These are phyloP conservation scores for Phrynosoma blainvillii DNA, from an alignment of 2,113 vertebrate species.

Conservation along the genomic window DNA sequence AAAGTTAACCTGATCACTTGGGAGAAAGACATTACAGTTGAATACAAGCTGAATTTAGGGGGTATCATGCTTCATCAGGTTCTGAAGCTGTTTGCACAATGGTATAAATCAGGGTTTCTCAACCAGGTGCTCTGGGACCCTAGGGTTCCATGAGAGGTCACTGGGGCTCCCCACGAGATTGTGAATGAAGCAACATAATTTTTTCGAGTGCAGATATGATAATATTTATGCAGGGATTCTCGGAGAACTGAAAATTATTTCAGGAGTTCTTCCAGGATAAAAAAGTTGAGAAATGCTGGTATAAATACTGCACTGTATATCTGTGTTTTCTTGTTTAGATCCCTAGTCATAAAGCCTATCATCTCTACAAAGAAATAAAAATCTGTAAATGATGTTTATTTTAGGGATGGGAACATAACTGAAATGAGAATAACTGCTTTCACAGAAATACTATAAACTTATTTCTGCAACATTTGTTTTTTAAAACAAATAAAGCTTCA, in stretches of 20 bases:
- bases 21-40: too few species aligned
- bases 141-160: too few species aligned
- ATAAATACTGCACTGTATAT: neutral
- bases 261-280: too few species aligned
- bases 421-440: slow-evolving; percentile 18
- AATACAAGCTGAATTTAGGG: too few species aligned
- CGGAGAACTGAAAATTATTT: too few species aligned
- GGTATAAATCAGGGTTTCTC: neutral
- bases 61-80: neutral
- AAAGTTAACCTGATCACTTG: neutral
- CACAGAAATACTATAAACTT: neutral
- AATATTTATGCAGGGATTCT: too few species aligned
- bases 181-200: too few species aligned
- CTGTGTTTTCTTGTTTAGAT: neutral
- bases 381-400: neutral
- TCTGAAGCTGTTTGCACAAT: neutral
- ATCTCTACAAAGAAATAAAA: neutral
- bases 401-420: neutral
- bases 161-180: too few species aligned
- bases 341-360: neutral
- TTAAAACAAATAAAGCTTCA: slow-evolving; percentile 30
- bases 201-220: too few species aligned
- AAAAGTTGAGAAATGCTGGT: neutral
- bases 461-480: slow-evolving; percentile 31
- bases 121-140: too few species aligned